Percentiles rank a stretch among this genome's conserved stretches.
These are phyloP conservation scores for Myripristis jacobus DNA, from an alignment of 2,797 vertebrate species.

Conservation along the genomic window DNA sequence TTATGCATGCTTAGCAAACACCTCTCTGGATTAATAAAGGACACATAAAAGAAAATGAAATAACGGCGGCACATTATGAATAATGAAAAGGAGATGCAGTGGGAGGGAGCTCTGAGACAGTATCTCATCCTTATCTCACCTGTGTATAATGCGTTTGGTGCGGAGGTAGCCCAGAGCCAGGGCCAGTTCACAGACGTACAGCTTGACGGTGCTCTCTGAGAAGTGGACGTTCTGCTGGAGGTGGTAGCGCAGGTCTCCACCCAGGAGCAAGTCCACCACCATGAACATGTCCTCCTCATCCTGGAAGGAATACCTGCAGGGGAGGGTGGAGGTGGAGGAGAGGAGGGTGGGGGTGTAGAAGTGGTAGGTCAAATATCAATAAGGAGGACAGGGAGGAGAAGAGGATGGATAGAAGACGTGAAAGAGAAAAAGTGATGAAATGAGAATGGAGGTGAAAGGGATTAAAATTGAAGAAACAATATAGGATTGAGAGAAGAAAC, in stretches of 20 bases:
- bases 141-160: conserved; percentile 92
- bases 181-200: conserved; percentile 93
- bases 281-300: conserved; percentile 99
- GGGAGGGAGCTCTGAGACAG: not conserved
- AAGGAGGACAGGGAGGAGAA: not conserved
- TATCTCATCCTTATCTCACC: conserved; percentile 80
- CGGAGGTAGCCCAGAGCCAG: conserved; percentile 95
- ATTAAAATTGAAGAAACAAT: too few relatives aligned
- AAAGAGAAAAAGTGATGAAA: not conserved
- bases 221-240: conserved; percentile 96
- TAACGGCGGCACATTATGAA: not conserved
- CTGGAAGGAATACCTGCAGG: conserved; percentile 96
- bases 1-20: not conserved
- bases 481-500: too few relatives aligned
- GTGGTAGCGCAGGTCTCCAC: conserved; percentile 96
- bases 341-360: not conserved
- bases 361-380: accelerated
- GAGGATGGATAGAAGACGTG: too few relatives aligned
- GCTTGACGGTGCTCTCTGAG: conserved; percentile 90
- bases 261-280: conserved; percentile 96
- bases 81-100: not conserved
- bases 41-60: not conserved
- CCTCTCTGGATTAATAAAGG: not conserved
- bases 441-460: not conserved
- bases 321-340: not conserved